These are phyloP conservation scores for Echinops telfairi DNA, from an alignment of 2,113 vertebrate genomes.

Conservation along the genomic window DNA sequence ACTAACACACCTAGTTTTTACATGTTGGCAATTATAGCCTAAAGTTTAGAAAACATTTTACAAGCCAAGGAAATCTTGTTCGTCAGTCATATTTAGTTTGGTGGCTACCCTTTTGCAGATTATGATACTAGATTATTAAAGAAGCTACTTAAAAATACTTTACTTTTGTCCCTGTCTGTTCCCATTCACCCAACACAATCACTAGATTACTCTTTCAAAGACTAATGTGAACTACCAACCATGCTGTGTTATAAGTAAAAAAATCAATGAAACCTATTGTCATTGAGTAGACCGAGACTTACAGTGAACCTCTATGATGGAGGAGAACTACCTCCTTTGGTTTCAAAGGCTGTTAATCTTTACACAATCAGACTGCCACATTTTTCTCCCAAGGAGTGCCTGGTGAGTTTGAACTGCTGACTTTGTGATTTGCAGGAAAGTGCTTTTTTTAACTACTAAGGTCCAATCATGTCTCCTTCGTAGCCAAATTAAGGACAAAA, in stretches of 20 bases:
- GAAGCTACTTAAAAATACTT: neutral
- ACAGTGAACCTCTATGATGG: neutral
- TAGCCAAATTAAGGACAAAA: neutral
- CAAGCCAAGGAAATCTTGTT: neutral
- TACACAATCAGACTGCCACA: neutral
- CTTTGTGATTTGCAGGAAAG: neutral
- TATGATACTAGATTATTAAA: neutral
- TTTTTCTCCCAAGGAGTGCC: neutral
- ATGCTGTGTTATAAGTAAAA: neutral
- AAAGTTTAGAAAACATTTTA: slow-evolving; percentile 30
- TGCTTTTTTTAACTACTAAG: neutral
- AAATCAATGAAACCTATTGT: neutral
- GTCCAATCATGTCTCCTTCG: neutral
- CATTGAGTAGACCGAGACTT: neutral
- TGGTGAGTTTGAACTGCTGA: neutral
- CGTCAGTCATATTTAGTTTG: too few relatives aligned
- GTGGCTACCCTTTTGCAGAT: neutral
- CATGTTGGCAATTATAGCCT: neutral
- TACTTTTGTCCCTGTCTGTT: neutral
- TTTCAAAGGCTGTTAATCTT: neutral
- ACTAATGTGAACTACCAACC: neutral
- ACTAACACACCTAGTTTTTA: neutral
- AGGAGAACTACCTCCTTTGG: neutral
- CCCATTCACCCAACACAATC: neutral
- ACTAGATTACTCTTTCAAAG: neutral